Percentiles rank a stretch among this genome's conserved stretches.
Conservation (phyloP, 2,888 invertebrate species). For the Serrognathus titanus region DNA sequence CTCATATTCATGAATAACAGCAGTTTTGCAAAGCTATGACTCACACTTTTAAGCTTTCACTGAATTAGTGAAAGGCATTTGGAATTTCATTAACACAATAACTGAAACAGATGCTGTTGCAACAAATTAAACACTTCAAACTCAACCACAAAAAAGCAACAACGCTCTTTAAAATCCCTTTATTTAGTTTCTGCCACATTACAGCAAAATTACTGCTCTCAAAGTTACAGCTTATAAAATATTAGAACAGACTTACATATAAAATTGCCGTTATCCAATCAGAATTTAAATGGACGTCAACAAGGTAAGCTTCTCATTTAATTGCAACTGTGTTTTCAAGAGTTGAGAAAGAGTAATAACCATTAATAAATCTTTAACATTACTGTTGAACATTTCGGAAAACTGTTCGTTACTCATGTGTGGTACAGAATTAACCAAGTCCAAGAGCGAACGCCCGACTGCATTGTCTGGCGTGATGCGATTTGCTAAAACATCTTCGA, state of each 20-base stretch:
- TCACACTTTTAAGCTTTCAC: too few relatives aligned
- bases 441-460: slow-evolving; percentile 85
- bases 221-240: too few relatives aligned
- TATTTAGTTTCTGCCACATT: not conserved
- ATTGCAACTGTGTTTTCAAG: slow-evolving; percentile 91
- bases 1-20: too few relatives aligned
- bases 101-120: not conserved
- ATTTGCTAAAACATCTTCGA: slow-evolving; percentile 87
- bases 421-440: slow-evolving; percentile 88
- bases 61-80: too few relatives aligned
- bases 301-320: slow-evolving; percentile 93
- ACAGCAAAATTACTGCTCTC: too few relatives aligned
- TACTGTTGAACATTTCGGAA: slow-evolving; percentile 92
- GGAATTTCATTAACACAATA: too few relatives aligned
- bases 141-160: not conserved
- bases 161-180: slow-evolving; percentile 1
- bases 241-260: too few relatives aligned
- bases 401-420: slow-evolving; percentile 88
- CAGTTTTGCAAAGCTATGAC: too few relatives aligned
- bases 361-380: slow-evolving; percentile 97
- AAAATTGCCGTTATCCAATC: not conserved
- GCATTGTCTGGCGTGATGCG: slow-evolving; percentile 76
- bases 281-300: slow-evolving; percentile 60
- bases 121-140: not conserved
- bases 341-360: slow-evolving; percentile 93